phyloP scores from a whole-genome alignment of 2,113 vertebrate genomes.

The Mesitornis unicolor region DNA sequence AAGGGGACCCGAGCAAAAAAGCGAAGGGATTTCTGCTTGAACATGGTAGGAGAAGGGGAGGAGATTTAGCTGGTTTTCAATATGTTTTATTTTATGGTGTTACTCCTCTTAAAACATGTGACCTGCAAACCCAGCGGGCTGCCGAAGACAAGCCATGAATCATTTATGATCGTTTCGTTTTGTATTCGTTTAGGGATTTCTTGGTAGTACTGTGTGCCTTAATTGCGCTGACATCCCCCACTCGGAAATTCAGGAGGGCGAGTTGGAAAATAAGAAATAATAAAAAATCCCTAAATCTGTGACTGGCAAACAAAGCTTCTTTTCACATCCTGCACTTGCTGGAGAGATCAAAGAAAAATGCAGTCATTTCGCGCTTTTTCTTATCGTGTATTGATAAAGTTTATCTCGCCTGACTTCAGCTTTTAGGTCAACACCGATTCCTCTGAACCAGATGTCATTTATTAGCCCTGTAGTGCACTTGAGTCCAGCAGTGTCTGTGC shows the following conservation, averaged over 20 bases:
- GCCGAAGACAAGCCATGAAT: conserved; percentile 40
- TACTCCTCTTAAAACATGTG: neutral
- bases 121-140: neutral
- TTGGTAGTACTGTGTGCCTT: conserved; percentile 36
- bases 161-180: conserved; percentile 54
- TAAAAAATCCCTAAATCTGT: neutral
- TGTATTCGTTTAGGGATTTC: conserved; percentile 51
- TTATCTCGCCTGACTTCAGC: neutral
- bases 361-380: neutral
- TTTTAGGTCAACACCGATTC: conserved; percentile 7
- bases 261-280: neutral
- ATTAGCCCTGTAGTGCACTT: neutral
- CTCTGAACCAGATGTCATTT: neutral
- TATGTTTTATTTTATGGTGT: neutral
- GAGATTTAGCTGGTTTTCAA: neutral
- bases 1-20: neutral
- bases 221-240: conserved; percentile 36
- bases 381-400: conserved; percentile 63
- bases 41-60: neutral
- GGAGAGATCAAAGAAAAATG: conserved; percentile 45
- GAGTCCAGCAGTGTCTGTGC: neutral
- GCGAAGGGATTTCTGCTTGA: conserved; percentile 9
- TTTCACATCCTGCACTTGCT: neutral
- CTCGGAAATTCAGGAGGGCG: neutral
- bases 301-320: neutral